Conservation (phyloP, 2,113 vertebrate genomes). For the Hypanus sabinus region DNA sequence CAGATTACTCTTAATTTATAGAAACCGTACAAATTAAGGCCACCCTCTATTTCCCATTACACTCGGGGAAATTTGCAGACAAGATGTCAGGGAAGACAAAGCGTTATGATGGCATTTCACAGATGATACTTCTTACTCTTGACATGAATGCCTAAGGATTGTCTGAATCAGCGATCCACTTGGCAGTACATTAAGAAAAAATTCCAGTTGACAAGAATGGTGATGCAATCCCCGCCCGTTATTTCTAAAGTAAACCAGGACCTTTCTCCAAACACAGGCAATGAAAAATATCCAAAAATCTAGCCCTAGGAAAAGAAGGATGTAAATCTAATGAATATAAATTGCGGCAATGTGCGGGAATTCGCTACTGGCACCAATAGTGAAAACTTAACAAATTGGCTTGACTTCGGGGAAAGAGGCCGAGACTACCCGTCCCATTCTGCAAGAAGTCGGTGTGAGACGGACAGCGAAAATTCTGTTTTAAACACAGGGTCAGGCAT, state of each 20-base stretch:
- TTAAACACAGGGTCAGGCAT: not conserved
- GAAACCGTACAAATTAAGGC: not conserved
- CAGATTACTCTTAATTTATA: not conserved
- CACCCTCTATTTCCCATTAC: not conserved
- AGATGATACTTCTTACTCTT: not conserved
- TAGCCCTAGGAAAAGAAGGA: no score
- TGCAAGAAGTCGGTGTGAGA: no score
- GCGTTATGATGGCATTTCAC: not conserved
- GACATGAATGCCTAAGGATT: not conserved
- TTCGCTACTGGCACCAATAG: no score
- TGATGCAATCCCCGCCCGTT: constrained; percentile 5
- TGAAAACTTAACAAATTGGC: no score
- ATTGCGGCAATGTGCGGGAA: no score
- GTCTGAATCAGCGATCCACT: not conserved
- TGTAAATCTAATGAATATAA: no score
- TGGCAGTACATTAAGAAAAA: not conserved
- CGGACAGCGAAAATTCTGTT: not conserved
- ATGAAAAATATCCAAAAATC: no score
- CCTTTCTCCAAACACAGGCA: no score
- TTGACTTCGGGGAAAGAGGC: no score
- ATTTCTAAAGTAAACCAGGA: not conserved
- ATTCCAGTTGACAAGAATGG: not conserved
- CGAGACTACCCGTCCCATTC: no score
- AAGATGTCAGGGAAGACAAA: not conserved
- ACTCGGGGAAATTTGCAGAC: no score